Evolutionary conservation across 23 tunicate genomes (phyloP).

Genomic region (Ciona savignyi): DNA sequence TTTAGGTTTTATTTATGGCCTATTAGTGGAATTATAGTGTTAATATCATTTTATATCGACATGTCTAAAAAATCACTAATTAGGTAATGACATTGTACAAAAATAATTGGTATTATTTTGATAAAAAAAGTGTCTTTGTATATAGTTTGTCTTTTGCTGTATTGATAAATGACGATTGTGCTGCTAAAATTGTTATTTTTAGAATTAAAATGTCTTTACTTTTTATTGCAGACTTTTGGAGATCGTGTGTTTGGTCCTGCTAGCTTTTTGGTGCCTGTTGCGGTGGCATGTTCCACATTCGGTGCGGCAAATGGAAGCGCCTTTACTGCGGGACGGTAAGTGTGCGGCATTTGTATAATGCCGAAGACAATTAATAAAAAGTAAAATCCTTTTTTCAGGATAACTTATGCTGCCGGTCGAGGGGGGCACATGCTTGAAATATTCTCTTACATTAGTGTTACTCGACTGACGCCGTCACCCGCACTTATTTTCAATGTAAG

Average conservation of each 20-base stretch:
- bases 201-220: no score
- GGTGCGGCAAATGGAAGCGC: constrained; percentile 94
- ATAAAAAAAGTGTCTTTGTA: no score
- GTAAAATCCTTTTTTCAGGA: constrained; percentile 6
- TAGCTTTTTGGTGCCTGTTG: constrained; percentile 71
- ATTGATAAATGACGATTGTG: no score
- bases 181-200: no score
- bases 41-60: no score
- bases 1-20: no score
- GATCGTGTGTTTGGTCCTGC: constrained; percentile 71
- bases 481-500: constrained; percentile 77
- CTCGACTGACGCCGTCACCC: constrained; percentile 45
- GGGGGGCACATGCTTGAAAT: constrained; percentile 71
- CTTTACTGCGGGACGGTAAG: constrained; percentile 75
- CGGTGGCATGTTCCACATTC: constrained; percentile 82
- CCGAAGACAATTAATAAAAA: no score
- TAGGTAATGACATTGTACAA: no score
- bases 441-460: constrained; percentile 69
- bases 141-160: no score
- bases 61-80: no score
- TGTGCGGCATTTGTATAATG: not conserved
- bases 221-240: constrained; percentile 57
- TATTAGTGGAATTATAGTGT: no score
- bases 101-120: no score
- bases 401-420: constrained; percentile 65